Percentiles rank a stretch among this genome's conserved stretches.
Evolutionary conservation across 2,888 invertebrate genomes (phyloP).

Genomic region (Noctua fimbriata): DNA sequence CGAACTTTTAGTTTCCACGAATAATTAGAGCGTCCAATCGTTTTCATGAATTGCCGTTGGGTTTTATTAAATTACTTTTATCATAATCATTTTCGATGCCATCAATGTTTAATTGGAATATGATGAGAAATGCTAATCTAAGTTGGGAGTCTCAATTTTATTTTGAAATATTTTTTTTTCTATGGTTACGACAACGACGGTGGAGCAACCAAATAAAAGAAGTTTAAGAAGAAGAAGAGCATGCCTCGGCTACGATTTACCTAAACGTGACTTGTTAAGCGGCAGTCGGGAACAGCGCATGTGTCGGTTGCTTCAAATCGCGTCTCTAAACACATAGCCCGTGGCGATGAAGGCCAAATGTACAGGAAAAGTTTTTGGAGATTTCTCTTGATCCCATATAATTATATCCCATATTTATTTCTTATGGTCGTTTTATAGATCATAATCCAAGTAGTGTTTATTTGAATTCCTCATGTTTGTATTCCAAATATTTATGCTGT

Average conservation of each 20-base stretch:
- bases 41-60: not conserved
- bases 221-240: not conserved
- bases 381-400: no score
- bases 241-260: not conserved
- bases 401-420: no score
- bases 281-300: not conserved
- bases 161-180: not conserved
- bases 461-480: no score
- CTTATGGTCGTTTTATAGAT: no score
- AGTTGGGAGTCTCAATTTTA: not conserved
- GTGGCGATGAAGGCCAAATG: not conserved
- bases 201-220: not conserved
- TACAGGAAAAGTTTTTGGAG: no score
- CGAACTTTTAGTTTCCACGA: not conserved
- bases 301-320: not conserved
- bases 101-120: not conserved
- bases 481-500: no score
- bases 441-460: no score
- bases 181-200: not conserved
- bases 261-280: not conserved
- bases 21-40: constrained; percentile 4
- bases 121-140: not conserved
- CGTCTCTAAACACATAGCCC: not conserved
- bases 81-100: not conserved
- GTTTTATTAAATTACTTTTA: not conserved